Evolutionary conservation across 2,113 vertebrate genomes (phyloP), one percentile per base, ranked within the genome.

Genomic region (Antechinus flavipes): DNA sequence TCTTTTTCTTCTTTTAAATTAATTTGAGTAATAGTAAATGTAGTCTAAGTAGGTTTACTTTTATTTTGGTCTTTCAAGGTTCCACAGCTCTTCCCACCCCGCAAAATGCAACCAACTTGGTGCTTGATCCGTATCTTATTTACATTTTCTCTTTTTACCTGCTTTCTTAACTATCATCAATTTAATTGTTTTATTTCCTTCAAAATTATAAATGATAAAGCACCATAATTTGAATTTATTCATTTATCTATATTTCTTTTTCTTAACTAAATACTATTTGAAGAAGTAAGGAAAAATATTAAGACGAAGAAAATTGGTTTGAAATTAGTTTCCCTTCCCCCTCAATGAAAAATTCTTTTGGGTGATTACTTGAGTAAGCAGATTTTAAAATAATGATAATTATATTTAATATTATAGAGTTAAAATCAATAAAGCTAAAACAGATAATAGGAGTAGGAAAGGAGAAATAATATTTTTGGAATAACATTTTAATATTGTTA

Each of bases 301-400:
- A 94, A 56, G 30, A 91, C 25, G 90, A 89, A 50, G 94, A n/a
- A 95, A 95, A 94, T 91, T 92, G 14, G 90, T 22, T 93, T 76
- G 12, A 91, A 24, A 93, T 94, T 92, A 24, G 1, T 91, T 58
- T 49, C 10, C 49, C 53, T 9, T 68, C 24, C 91, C 42, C 49
- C 52, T 89, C 26, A 94, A 95, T 53, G 35, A 94, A 95, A 91
- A 92, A 47, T 96, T 96, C 52, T 19, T 93, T 96, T 93, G 56
- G 94, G 35, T n/a, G 9, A 76, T 94, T 24, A 11, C 54, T 35
- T 30, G 93, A 25, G 92, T 95, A 91, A 35, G 49, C 4, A 76
- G n/a, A 76, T n/a, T 84, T 84, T 91, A 53, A 55, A 68, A 68
- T 30, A 61, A 30, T 61, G 16, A 52, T 49, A n/a, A 91, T 90